Conservation (phyloP, 2,888 invertebrate species). For the Acleris laterana region DNA sequence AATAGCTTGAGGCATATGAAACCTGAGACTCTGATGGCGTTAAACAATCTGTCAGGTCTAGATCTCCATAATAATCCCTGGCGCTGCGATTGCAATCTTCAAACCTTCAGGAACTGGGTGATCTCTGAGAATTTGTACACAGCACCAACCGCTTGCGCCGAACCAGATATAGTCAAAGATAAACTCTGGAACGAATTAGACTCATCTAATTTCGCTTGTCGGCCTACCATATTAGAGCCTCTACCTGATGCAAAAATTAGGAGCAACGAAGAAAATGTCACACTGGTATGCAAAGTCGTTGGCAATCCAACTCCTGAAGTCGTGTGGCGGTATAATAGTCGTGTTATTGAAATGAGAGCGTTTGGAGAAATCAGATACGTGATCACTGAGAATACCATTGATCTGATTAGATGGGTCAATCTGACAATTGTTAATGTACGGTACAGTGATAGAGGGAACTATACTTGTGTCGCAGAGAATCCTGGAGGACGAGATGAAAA, state of each 20-base stretch:
- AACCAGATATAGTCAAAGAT: slow-evolving; percentile 87
- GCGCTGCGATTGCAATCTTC: slow-evolving; percentile 94
- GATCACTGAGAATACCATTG: slow-evolving; percentile 73
- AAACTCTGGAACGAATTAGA: slow-evolving; percentile 90
- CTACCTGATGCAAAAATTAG: slow-evolving; percentile 85
- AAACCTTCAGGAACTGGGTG: slow-evolving; percentile 91
- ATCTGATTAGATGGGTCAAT: slow-evolving; percentile 86
- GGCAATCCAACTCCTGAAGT: slow-evolving; percentile 92
- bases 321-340: slow-evolving; percentile 88
- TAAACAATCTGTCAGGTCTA: slow-evolving; percentile 89
- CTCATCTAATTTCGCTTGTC: slow-evolving; percentile 92
- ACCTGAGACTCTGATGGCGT: slow-evolving; percentile 87
- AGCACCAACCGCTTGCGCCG: slow-evolving; percentile 89
- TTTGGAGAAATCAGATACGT: slow-evolving; percentile 80
- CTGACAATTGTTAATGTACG: slow-evolving; percentile 87
- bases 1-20: slow-evolving; percentile 90
- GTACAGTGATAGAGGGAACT: slow-evolving; percentile 88
- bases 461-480: slow-evolving; percentile 92
- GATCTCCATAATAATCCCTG: slow-evolving; percentile 93
- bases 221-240: slow-evolving; percentile 89
- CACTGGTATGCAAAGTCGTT: slow-evolving; percentile 89
- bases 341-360: slow-evolving; percentile 81
- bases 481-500: slow-evolving; percentile 91
- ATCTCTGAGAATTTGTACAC: slow-evolving; percentile 90
- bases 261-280: slow-evolving; percentile 88